Conservation (phyloP, 2,888 invertebrate genomes). For the Caenorhabditis sp. region DNA sequence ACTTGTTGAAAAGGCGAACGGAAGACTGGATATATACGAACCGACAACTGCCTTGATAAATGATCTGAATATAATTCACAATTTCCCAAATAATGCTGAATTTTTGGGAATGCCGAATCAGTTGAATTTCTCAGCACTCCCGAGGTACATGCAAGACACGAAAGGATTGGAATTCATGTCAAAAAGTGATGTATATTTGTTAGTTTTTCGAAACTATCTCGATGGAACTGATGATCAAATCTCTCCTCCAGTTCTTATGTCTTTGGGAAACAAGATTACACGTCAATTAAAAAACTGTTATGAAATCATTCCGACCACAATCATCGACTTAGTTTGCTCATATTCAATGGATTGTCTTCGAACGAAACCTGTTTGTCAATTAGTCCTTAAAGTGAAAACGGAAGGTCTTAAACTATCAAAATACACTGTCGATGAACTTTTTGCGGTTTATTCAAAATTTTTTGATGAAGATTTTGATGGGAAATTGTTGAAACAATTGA, state of each 20-base stretch:
- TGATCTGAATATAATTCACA: neutral
- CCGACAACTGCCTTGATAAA: neutral
- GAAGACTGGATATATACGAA: neutral
- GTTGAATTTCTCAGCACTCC: neutral
- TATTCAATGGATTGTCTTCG: neutral
- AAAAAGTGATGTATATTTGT: neutral
- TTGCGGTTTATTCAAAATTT: neutral
- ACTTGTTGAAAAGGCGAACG: neutral
- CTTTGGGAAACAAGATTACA: neutral
- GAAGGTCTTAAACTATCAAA: neutral
- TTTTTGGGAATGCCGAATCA: neutral
- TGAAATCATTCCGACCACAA: neutral
- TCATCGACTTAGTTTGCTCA: neutral
- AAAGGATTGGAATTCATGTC: neutral
- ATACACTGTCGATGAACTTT: neutral
- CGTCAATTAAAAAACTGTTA: neutral
- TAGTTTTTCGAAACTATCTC: neutral
- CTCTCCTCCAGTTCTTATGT: neutral
- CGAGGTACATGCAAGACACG: neutral
- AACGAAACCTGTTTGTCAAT: neutral
- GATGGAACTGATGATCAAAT: neutral
- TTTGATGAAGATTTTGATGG: neutral
- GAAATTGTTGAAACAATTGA: neutral
- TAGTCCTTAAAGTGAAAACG: neutral
- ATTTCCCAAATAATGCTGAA: neutral